Conservation (phyloP, 1,140 invertebrate genomes). For the Pogonomyrmex californicus region DNA sequence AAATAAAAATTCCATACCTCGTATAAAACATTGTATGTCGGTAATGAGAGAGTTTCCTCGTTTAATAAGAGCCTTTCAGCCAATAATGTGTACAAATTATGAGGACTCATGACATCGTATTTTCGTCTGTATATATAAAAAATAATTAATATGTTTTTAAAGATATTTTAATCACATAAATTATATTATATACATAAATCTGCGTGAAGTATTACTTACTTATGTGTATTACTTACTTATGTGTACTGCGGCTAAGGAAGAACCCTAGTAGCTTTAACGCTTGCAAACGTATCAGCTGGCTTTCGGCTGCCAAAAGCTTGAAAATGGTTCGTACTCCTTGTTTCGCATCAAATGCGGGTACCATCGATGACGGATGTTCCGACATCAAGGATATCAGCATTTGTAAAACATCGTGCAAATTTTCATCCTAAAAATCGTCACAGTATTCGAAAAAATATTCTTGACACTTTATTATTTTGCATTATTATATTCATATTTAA, state of each 20-base stretch:
- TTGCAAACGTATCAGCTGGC: slow-evolving; percentile 97
- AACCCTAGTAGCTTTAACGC: slow-evolving; percentile 98
- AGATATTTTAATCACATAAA: neutral
- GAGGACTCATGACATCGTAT: slow-evolving; percentile 99
- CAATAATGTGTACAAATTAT: slow-evolving; percentile 98
- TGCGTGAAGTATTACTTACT: slow-evolving; percentile 88
- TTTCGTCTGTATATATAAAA: slow-evolving; percentile 91
- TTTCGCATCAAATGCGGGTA: slow-evolving; percentile 99
- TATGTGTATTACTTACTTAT: slow-evolving; percentile 97
- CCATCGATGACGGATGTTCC: slow-evolving; percentile 99
- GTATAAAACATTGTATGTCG: slow-evolving; percentile 99
- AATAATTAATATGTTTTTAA: neutral
- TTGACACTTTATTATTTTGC: slow-evolving; percentile 18
- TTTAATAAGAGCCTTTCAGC: slow-evolving; percentile 96
- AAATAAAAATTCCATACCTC: slow-evolving; percentile 89
- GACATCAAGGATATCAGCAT: slow-evolving; percentile 99
- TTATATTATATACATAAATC: neutral
- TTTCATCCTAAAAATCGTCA: slow-evolving; percentile 94
- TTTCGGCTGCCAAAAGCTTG: slow-evolving; percentile 97
- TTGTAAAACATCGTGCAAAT: slow-evolving; percentile 98
- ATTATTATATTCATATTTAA: neutral
- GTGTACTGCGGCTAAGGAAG: slow-evolving; percentile 97
- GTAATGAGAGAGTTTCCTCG: slow-evolving; percentile 95
- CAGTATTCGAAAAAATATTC: neutral
- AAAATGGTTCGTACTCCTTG: slow-evolving; percentile 98